Conservation (phyloP, 2,113 vertebrate genomes). For the Eurystomus gularis region DNA sequence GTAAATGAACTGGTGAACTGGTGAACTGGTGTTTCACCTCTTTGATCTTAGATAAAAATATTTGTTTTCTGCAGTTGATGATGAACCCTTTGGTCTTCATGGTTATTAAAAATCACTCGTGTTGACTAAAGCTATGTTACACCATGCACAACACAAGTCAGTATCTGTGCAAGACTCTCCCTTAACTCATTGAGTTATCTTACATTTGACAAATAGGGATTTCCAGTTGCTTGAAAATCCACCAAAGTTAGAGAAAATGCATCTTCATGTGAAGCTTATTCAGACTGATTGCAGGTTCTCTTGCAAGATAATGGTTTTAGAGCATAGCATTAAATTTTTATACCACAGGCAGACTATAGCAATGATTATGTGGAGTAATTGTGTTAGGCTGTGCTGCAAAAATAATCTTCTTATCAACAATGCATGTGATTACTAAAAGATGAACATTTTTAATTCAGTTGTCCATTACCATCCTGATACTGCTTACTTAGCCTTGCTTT, state of each 20-base stretch:
- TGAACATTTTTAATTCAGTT: conserved; percentile 38
- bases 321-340: background rate
- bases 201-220: background rate
- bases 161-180: background rate
- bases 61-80: background rate
- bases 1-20: background rate
- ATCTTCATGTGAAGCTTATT: background rate
- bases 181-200: accelerated
- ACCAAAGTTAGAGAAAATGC: background rate
- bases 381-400: conserved; percentile 2
- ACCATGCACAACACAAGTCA: accelerated
- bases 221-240: background rate
- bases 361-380: conserved; percentile 20
- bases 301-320: background rate
- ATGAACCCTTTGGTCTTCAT: background rate
- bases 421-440: conserved; percentile 30
- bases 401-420: conserved; percentile 48
- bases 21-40: background rate
- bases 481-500: background rate
- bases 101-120: background rate
- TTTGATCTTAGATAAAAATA: background rate
- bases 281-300: background rate
- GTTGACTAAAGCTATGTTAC: background rate
- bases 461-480: background rate
- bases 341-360: background rate